Evolutionary conservation across 2,888 invertebrate species (phyloP).

Genomic region (Melanostoma scalare): DNA sequence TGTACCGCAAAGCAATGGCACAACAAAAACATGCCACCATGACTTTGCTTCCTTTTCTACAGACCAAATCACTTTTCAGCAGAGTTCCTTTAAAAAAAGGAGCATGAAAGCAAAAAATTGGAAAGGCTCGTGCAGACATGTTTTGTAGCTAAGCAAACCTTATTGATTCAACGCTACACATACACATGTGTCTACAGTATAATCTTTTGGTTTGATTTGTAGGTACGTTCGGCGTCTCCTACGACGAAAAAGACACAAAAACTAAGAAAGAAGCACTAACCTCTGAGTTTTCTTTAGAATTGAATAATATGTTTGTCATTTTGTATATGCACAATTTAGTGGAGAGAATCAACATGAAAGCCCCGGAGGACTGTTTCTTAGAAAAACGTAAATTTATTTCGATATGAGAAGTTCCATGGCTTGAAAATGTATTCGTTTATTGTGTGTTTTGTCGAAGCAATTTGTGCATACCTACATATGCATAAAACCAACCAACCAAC

Average conservation of each 20-base stretch:
- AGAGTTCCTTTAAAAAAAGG: neutral
- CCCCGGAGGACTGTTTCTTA: neutral
- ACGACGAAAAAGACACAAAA: neutral
- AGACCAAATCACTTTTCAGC: neutral
- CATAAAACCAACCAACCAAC: neutral
- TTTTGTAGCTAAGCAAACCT: neutral
- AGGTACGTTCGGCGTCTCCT: neutral
- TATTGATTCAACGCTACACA: neutral
- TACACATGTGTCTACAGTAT: neutral
- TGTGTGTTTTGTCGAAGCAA: neutral
- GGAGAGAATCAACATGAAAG: conserved; percentile 22
- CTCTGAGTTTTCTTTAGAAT: conserved; percentile 17
- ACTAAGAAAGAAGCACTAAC: neutral
- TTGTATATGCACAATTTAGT: conserved; percentile 18
- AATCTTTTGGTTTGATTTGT: neutral
- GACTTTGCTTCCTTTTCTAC: neutral
- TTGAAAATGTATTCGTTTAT: neutral
- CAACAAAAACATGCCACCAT: neutral
- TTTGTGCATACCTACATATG: neutral
- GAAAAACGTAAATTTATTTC: conserved; percentile 20
- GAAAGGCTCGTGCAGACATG: neutral
- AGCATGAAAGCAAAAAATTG: neutral
- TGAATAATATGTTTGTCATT: conserved; percentile 22
- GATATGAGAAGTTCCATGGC: conserved; percentile 14
- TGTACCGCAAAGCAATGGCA: neutral